These are phyloP conservation scores for Peromyscus californicus DNA, from an alignment of 2,113 vertebrate species.

Conservation along the genomic window DNA sequence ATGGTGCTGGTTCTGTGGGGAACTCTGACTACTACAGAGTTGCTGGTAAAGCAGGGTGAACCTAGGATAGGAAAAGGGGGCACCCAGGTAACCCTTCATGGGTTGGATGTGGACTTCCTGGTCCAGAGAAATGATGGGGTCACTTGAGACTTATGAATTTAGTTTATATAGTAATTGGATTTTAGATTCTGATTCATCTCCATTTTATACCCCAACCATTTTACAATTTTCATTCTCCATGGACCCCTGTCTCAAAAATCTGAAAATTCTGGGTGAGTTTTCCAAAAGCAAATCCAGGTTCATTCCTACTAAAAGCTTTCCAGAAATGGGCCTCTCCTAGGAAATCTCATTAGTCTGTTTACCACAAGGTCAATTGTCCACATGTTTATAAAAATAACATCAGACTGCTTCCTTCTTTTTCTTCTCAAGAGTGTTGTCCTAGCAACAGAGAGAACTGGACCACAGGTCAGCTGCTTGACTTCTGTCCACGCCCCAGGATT, in stretches of 20 bases:
- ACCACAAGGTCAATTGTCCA: not conserved
- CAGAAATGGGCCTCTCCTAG: not conserved
- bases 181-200: conserved; percentile 32
- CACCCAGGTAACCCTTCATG: not conserved
- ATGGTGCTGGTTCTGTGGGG: not conserved
- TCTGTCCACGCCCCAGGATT: not conserved
- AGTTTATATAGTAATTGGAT: not conserved
- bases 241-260: not conserved
- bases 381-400: conserved; percentile 34
- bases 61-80: not conserved
- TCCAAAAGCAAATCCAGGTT: not conserved
- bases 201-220: conserved; percentile 26
- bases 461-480: not conserved
- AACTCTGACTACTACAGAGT: not conserved
- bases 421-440: not conserved
- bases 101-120: not conserved
- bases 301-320: not conserved
- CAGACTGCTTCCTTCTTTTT: not conserved
- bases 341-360: conserved; percentile 43
- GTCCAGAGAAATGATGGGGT: not conserved
- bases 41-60: not conserved
- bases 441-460: not conserved
- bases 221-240: conserved; percentile 2
- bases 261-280: conserved; percentile 1
- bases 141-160: not conserved